A percentile compares a stretch with the other conserved stretches of the same genome.
Evolutionary conservation across 2,797 vertebrate species (phyloP).

Genomic region (Coilia nasus): DNA sequence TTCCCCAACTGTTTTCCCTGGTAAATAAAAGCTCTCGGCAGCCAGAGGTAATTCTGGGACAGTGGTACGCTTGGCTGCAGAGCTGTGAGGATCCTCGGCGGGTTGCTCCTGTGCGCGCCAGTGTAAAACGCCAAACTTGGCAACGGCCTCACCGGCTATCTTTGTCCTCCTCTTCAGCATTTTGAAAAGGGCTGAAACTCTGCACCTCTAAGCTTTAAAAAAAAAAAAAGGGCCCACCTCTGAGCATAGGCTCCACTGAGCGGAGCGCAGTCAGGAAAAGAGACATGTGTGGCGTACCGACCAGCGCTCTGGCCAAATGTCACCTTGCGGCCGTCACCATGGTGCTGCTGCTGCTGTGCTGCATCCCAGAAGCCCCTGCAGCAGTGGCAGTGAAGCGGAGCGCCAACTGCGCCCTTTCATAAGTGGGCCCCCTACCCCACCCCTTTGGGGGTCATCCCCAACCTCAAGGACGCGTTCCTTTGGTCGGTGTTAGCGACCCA

Average conservation of each 20-base stretch:
- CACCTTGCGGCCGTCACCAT: neutral
- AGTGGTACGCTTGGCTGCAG: neutral
- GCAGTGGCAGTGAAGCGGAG: neutral
- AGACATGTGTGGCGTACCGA: neutral
- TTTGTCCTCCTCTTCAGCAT: neutral
- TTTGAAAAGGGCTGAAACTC: neutral
- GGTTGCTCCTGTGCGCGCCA: neutral
- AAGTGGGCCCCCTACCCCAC: neutral
- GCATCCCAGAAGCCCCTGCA: neutral
- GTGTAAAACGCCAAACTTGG: neutral
- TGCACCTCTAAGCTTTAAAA: neutral
- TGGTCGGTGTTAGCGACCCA: slow-evolving; percentile 18
- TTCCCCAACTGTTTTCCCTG: neutral
- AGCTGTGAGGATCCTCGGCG: slow-evolving; percentile 4
- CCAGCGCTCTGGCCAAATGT: neutral
- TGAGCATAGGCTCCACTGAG: neutral
- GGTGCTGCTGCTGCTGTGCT: neutral
- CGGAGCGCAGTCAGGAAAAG: neutral
- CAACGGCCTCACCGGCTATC: neutral
- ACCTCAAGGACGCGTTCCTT: neutral
- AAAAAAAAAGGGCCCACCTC: neutral
- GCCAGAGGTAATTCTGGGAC: neutral
- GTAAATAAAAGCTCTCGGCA: slow-evolving; percentile 9
- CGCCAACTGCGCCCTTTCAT: neutral
- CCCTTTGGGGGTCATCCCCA: neutral